A percentile compares a stretch with the other conserved stretches of the same genome.
phyloP scores from a whole-genome alignment of 2,888 invertebrate species.

The Lasioglossum zephyrum region DNA sequence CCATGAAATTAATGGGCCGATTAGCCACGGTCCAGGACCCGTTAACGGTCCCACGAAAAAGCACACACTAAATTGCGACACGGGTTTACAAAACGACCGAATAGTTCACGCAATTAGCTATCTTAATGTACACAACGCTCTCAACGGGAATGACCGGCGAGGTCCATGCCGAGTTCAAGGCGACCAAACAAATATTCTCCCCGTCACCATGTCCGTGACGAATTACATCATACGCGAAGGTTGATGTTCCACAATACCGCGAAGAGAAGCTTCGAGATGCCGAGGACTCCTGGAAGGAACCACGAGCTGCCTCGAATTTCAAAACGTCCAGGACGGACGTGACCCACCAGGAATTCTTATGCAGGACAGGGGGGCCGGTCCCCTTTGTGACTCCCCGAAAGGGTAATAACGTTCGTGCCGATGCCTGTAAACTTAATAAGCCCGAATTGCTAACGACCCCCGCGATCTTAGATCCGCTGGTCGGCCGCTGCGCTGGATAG shows the following conservation, averaged over 20 bases:
- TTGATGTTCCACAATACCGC: constrained; percentile 55
- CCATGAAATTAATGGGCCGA: not conserved
- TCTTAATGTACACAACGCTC: not conserved
- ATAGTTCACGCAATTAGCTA: constrained; percentile 6
- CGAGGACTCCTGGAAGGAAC: constrained; percentile 48
- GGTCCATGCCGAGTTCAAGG: constrained; percentile 58
- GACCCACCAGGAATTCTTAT: constrained; percentile 59
- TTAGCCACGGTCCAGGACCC: not conserved
- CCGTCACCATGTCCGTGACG: constrained; percentile 34
- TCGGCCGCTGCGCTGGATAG: constrained; percentile 29
- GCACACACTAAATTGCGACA: not conserved
- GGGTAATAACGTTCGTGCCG: constrained; percentile 54
- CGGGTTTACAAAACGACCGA: not conserved
- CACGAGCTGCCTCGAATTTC: constrained; percentile 71
- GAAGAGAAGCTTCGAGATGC: constrained; percentile 44
- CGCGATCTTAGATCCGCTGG: constrained; percentile 43
- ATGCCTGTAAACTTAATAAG: constrained; percentile 58
- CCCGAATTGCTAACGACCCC: constrained; percentile 50
- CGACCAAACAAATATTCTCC: constrained; percentile 33
- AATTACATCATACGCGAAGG: constrained; percentile 59
- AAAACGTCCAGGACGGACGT: constrained; percentile 65
- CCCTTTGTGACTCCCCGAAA: constrained; percentile 24
- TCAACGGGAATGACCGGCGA: not conserved
- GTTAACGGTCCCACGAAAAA: not conserved
- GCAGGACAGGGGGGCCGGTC: constrained; percentile 9